Percentiles rank a stretch among this genome's conserved stretches.
Conservation (phyloP, 2,797 vertebrate species). For the Cirrhinus mrigala region DNA sequence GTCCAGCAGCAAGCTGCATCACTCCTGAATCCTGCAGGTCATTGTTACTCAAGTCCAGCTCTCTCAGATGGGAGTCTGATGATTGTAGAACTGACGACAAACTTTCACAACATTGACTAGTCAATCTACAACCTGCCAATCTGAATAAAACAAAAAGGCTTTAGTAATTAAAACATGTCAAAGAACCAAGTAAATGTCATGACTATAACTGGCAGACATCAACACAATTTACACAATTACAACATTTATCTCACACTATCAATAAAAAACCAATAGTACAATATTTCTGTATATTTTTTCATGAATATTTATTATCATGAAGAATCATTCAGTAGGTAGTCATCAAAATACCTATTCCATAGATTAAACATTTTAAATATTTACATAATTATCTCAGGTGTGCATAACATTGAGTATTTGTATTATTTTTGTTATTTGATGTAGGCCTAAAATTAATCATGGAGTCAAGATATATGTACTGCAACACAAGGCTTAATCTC, state of each 20-base stretch:
- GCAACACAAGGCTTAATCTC: no score
- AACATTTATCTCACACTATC: no score
- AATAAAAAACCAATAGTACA: no score
- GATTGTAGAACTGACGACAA: neutral
- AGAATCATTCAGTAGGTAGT: no score
- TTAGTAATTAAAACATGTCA: neutral
- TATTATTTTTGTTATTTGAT: neutral
- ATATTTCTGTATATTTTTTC: no score
- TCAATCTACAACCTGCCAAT: neutral
- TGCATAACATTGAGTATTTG: neutral
- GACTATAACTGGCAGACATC: neutral
- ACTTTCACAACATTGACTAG: neutral
- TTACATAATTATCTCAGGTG: neutral
- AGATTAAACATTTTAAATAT: no score
- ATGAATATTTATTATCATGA: no score
- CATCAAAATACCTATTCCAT: no score
- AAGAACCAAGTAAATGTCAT: neutral
- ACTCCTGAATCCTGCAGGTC: conserved; percentile 25
- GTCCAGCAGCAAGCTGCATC: conserved; percentile 3
- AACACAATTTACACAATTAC: neutral
- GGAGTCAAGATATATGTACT: no score
- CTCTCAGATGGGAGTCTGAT: neutral
- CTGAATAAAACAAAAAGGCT: neutral
- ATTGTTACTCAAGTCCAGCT: conserved; percentile 26
- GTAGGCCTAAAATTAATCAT: neutral